Percentiles rank a stretch among this genome's conserved stretches.
These are phyloP conservation scores for Scaptomyza tumidula DNA, from an alignment of 2,888 invertebrate genomes.

Conservation along the genomic window DNA sequence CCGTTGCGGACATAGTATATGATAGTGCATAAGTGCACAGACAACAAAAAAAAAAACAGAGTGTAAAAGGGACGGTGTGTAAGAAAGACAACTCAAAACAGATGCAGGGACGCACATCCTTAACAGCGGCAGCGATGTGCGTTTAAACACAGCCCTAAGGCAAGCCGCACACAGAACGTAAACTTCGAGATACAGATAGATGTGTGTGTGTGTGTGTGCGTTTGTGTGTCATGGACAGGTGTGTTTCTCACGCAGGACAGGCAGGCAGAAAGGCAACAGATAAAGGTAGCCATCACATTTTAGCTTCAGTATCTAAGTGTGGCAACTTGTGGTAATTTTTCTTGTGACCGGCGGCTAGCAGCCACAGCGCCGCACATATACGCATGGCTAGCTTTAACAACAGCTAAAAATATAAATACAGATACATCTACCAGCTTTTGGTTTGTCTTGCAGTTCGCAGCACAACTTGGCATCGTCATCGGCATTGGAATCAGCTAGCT, in stretches of 20 bases:
- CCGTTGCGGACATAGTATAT: too few relatives aligned
- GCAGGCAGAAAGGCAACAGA: conserved; percentile 13
- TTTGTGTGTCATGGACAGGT: conserved; percentile 61
- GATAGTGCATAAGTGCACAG: not conserved
- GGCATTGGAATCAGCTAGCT: conserved; percentile 33
- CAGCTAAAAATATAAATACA: conserved; percentile 17
- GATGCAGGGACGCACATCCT: conserved; percentile 5
- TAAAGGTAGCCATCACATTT: conserved; percentile 38
- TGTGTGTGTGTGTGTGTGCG: conserved; percentile 46
- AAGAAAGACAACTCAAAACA: conserved; percentile 1
- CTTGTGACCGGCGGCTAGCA: conserved; percentile 52
- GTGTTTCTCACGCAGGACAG: conserved; percentile 77
- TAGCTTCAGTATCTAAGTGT: conserved; percentile 70
- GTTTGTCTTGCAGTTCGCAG: conserved; percentile 19
- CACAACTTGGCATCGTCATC: not conserved
- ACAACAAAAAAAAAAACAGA: conserved; percentile 17
- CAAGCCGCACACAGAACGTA: conserved; percentile 50
- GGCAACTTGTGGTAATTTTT: conserved; percentile 66
- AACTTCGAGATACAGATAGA: conserved; percentile 69
- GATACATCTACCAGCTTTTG: not conserved
- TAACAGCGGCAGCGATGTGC: conserved; percentile 56
- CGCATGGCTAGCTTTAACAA: conserved; percentile 49
- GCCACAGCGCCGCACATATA: conserved; percentile 65
- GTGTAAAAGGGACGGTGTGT: conserved; percentile 2
- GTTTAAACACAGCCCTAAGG: conserved; percentile 59